Conservation (phyloP, 2,113 vertebrate species). For the Vanacampus margaritifer region DNA sequence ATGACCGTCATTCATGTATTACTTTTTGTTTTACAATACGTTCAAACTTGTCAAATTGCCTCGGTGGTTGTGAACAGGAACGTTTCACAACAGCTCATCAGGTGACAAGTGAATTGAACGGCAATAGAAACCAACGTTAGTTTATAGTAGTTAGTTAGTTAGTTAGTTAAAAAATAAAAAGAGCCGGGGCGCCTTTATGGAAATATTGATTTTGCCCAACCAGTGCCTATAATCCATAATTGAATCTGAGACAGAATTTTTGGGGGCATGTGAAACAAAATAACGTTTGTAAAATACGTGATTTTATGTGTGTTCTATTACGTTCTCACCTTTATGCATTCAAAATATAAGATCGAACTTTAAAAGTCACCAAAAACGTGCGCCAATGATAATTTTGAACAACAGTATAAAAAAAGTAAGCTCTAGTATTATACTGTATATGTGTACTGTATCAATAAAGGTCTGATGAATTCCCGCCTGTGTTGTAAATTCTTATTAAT, state of each 20-base stretch:
- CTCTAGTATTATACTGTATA: background rate
- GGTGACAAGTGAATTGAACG: background rate
- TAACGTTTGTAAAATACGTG: no score
- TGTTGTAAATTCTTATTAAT: constrained; percentile 13
- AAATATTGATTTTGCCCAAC: no score
- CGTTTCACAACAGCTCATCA: constrained; percentile 7
- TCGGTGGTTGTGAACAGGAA: constrained; percentile 5
- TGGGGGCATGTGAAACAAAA: no score
- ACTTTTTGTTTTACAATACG: background rate
- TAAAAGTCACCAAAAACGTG: background rate
- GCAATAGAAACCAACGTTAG: background rate
- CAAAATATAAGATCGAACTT: background rate
- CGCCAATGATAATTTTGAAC: background rate
- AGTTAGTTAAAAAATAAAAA: no score
- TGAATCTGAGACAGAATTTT: no score
- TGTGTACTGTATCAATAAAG: background rate
- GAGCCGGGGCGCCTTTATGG: no score
- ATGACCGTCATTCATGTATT: background rate
- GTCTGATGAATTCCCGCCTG: background rate
- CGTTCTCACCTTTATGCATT: background rate
- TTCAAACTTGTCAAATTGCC: background rate
- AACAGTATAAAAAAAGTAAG: background rate
- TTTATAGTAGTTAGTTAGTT: no score
- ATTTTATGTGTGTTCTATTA: background rate
- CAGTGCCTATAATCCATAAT: no score